Evolutionary conservation across 2,113 vertebrate genomes (phyloP).

Genomic region (Rousettus leschenaultii): DNA sequence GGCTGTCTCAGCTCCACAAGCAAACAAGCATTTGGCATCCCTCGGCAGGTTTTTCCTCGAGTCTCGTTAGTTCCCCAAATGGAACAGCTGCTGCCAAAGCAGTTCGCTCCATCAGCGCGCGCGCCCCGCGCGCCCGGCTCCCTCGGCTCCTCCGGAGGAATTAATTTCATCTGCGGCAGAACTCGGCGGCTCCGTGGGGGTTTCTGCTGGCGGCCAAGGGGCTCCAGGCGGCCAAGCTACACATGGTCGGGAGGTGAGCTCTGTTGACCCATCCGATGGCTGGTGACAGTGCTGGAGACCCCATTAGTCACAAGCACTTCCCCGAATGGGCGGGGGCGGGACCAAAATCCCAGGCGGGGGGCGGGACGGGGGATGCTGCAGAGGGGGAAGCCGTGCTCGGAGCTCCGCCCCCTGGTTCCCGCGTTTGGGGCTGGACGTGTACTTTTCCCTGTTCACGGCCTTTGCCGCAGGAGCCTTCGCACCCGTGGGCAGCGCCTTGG

Average conservation of each 20-base stretch:
- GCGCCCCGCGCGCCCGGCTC: background rate
- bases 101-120: background rate
- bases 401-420: background rate
- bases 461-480: background rate
- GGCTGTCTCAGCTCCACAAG: background rate
- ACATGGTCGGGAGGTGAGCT: background rate
- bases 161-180: constrained; percentile 41
- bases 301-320: background rate
- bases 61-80: constrained; percentile 64
- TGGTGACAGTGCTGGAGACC: background rate
- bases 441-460: background rate
- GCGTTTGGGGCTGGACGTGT: background rate
- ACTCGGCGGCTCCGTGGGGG: background rate
- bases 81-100: constrained; percentile 64
- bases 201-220: constrained; percentile 10
- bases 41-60: constrained; percentile 22
- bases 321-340: no score
- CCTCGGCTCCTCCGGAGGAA: background rate
- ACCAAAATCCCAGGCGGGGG: background rate
- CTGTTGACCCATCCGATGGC: background rate
- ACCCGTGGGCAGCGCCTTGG: background rate
- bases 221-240: constrained; percentile 44
- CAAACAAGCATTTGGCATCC: constrained; percentile 31
- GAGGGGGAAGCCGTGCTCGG: background rate
- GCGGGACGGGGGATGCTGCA: rapidly evolving